Evolutionary conservation across 2,888 invertebrate genomes (phyloP).

Genomic region (Trichopria drosophilae): DNA sequence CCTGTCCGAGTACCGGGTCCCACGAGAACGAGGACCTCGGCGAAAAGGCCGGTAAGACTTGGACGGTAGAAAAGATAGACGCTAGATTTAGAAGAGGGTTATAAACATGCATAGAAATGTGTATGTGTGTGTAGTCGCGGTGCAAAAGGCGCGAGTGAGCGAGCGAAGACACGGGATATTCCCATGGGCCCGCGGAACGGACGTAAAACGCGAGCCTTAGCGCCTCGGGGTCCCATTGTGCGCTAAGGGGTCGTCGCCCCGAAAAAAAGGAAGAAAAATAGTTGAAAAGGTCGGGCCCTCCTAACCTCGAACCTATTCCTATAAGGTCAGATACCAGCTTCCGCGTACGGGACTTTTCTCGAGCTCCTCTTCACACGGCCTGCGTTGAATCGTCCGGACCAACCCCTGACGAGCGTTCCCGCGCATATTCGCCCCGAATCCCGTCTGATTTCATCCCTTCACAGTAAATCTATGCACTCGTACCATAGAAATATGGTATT

Average conservation of each 20-base stretch:
- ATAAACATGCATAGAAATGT: no score
- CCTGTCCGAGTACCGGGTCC: no score
- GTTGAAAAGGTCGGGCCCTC: constrained; percentile 24
- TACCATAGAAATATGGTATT: no score
- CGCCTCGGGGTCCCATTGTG: constrained; percentile 9
- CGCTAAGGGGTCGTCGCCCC: constrained; percentile 7
- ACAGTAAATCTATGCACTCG: no score
- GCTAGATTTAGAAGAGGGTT: no score
- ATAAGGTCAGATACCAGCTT: constrained; percentile 14
- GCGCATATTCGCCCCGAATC: constrained; percentile 20
- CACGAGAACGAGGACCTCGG: no score
- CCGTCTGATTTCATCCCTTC: neutral
- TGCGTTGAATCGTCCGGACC: no score
- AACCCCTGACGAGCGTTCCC: constrained; percentile 1
- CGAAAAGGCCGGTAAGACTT: no score
- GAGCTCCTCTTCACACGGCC: constrained; percentile 27
- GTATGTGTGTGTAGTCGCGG: no score
- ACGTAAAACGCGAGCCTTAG: neutral
- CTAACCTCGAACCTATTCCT: constrained; percentile 9
- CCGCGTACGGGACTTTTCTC: constrained; percentile 24
- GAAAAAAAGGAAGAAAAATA: constrained; percentile 14
- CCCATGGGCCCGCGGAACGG: constrained; percentile 21
- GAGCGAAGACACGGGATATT: no score
- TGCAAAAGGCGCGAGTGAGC: no score
- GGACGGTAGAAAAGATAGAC: no score